Evolutionary conservation across 1,140 invertebrate species (phyloP).

Genomic region (Solenopsis fugax): DNA sequence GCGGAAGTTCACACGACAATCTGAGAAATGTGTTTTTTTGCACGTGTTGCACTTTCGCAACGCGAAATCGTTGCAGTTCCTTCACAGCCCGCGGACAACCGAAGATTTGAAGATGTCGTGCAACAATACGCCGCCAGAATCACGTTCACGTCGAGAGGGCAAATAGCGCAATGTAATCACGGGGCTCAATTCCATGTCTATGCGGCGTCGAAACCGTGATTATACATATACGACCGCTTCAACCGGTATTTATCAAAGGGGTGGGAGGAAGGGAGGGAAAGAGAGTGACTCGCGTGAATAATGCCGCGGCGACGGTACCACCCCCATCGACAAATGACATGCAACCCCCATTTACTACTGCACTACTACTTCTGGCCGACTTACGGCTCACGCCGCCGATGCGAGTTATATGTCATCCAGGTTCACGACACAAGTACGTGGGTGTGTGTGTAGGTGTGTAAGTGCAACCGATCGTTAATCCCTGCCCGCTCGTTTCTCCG

Average conservation of each 20-base stretch:
- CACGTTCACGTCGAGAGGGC: neutral
- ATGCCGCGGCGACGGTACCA: slow-evolving; percentile 32
- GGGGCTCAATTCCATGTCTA: slow-evolving; percentile 3
- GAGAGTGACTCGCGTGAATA: slow-evolving; percentile 34
- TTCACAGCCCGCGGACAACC: neutral
- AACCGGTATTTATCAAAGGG: slow-evolving; percentile 20
- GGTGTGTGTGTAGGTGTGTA: neutral
- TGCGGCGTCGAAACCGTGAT: slow-evolving; percentile 22
- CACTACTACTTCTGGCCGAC: slow-evolving; percentile 55
- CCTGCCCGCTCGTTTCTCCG: slow-evolving; percentile 32
- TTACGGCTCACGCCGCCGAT: slow-evolving; percentile 35
- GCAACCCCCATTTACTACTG: slow-evolving; percentile 55
- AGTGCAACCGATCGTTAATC: slow-evolving; percentile 54
- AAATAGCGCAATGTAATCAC: slow-evolving; percentile 21
- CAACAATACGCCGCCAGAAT: neutral
- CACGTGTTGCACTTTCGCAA: neutral
- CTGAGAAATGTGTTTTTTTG: neutral
- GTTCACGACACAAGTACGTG: neutral
- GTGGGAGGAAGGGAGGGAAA: neutral
- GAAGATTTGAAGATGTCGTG: neutral
- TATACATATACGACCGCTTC: neutral
- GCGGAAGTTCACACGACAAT: neutral
- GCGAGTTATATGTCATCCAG: slow-evolving; percentile 47
- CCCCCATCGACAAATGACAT: slow-evolving; percentile 52
- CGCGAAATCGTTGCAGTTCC: neutral